A percentile compares a stretch with the other conserved stretches of the same genome.
Conservation (phyloP, 2,797 vertebrate species). For the Oreochromis mossambicus region DNA sequence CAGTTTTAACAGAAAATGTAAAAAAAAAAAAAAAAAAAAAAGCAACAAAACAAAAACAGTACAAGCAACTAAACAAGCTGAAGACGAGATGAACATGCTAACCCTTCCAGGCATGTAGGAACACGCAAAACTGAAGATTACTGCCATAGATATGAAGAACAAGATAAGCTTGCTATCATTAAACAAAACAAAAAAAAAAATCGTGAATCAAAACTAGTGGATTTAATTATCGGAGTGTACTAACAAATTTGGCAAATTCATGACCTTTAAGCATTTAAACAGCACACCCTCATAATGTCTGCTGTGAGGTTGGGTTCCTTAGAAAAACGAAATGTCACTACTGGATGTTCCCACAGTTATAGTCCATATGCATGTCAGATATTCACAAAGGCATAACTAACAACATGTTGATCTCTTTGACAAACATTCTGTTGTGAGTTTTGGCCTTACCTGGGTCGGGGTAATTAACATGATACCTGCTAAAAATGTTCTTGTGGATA, state of each 20-base stretch:
- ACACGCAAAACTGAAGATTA: constrained; percentile 27
- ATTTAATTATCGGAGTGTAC: neutral
- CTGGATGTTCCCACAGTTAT: neutral
- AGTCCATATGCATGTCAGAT: neutral
- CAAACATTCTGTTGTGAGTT: neutral
- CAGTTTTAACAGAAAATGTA: neutral
- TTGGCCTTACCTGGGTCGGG: constrained; percentile 42
- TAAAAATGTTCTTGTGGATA: constrained; percentile 75
- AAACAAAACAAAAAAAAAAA: neutral
- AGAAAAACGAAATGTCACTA: neutral
- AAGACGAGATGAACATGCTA: constrained; percentile 2
- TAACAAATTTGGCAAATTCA: neutral
- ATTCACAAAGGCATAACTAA: neutral
- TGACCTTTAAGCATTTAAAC: neutral
- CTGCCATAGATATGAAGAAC: neutral
- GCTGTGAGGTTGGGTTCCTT: neutral
- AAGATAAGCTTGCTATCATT: neutral
- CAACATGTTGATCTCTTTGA: neutral
- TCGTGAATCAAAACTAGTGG: neutral
- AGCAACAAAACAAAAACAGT: neutral
- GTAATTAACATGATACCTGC: constrained; percentile 56
- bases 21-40: neutral
- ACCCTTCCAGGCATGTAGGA: constrained; percentile 24
- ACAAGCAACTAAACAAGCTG: neutral
- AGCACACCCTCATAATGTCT: neutral